Evolutionary conservation across 2,113 vertebrate genomes (phyloP).

Genomic region (Saccopteryx bilineata): DNA sequence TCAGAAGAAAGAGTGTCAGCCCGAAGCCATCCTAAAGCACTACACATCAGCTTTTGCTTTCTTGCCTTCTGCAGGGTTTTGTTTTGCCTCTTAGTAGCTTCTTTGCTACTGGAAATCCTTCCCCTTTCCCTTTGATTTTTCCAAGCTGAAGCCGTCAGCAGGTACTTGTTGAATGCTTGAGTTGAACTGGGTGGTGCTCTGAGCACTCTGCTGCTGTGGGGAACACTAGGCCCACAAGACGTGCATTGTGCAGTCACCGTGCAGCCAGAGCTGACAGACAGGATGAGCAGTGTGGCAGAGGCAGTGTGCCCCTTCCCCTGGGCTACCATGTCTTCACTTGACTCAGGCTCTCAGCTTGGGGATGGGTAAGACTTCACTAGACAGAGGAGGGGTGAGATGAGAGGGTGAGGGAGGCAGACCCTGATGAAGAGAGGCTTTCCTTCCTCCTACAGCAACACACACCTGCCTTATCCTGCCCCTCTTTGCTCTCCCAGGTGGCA

Average conservation of each 20-base stretch:
- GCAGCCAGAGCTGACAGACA: not conserved
- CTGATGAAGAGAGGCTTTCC: not conserved
- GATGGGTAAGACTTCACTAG: no score
- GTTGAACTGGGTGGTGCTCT: no score
- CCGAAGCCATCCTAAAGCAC: not conserved
- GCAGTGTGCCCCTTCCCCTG: fast-evolving
- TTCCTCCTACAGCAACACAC: not conserved
- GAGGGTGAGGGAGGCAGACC: not conserved
- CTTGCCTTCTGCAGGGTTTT: not conserved
- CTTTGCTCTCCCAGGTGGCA: not conserved
- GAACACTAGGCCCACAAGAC: not conserved
- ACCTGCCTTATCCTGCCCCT: not conserved
- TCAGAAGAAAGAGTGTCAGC: not conserved
- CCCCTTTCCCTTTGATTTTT: not conserved
- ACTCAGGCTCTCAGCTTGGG: not conserved
- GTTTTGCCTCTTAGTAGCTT: constrained; percentile 5
- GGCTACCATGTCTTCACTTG: not conserved
- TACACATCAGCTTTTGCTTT: not conserved
- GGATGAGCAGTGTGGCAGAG: not conserved
- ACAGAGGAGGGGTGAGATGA: not conserved
- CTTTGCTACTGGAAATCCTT: not conserved
- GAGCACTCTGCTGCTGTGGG: not conserved
- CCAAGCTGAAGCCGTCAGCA: not conserved
- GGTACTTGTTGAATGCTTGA: not conserved
- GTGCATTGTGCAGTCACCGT: fast-evolving